Conservation (phyloP, 2,888 invertebrate genomes). For the Epinotia demarniana region DNA sequence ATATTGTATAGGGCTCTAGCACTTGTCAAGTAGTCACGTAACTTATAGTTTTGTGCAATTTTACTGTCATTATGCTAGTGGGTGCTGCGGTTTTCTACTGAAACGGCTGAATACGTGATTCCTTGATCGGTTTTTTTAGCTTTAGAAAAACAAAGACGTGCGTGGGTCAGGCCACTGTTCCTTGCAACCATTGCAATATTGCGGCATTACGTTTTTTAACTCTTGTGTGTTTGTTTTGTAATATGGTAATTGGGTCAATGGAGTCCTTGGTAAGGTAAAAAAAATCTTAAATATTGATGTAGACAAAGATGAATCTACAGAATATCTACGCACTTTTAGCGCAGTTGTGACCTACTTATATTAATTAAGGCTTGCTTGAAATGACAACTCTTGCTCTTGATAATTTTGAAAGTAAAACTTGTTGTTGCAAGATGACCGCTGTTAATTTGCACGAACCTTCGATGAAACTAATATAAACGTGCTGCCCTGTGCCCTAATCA, state of each 20-base stretch:
- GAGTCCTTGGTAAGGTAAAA: conserved; percentile 5
- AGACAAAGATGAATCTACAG: too few relatives aligned
- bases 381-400: too few relatives aligned
- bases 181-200: conserved; percentile 19
- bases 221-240: conserved; percentile 22
- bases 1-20: conserved; percentile 40
- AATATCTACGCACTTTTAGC: too few relatives aligned
- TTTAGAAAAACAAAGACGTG: conserved; percentile 42
- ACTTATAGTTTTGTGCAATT: conserved; percentile 52
- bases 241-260: conserved; percentile 19
- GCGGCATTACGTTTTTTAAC: conserved; percentile 15
- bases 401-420: neutral
- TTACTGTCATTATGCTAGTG: conserved; percentile 47
- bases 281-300: too few relatives aligned
- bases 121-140: conserved; percentile 46
- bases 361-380: too few relatives aligned
- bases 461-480: neutral
- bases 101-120: conserved; percentile 47
- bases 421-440: neutral
- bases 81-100: conserved; percentile 48
- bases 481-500: too few relatives aligned
- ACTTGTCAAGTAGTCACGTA: conserved; percentile 47
- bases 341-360: too few relatives aligned
- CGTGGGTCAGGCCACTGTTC: conserved; percentile 30
- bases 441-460: neutral